These are phyloP conservation scores for Dendrocincla fuliginosa DNA, from an alignment of 2,797 vertebrate genomes.

Conservation along the genomic window DNA sequence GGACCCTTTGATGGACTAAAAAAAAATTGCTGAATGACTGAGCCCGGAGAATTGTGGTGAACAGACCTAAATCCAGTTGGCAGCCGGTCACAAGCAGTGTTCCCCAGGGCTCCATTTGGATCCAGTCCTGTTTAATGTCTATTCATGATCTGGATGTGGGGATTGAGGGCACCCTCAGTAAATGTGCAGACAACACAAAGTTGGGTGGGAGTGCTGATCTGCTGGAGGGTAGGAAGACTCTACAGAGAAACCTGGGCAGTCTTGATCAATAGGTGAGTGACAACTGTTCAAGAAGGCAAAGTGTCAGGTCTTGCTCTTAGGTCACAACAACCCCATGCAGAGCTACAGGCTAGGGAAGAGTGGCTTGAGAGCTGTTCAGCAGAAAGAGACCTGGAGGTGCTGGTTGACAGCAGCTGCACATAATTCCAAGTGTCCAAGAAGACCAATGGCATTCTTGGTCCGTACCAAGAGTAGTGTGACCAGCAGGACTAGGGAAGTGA, in stretches of 20 bases:
- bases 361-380: neutral
- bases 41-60: neutral
- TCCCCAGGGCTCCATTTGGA: neutral
- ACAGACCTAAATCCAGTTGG: neutral
- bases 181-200: neutral
- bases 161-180: neutral
- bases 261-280: neutral
- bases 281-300: neutral
- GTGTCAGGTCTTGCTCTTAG: neutral
- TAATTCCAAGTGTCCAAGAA: neutral
- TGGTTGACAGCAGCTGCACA: neutral
- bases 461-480: neutral
- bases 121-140: neutral
- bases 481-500: neutral
- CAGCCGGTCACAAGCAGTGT: neutral
- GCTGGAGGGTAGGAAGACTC: neutral
- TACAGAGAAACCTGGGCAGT: neutral
- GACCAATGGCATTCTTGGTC: neutral
- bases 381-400: neutral
- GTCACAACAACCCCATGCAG: neutral
- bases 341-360: too few relatives aligned
- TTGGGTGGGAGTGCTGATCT: neutral
- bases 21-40: neutral
- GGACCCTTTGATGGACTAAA: neutral
- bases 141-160: neutral